Percentiles rank a stretch among this genome's conserved stretches.
phyloP scores from a whole-genome alignment of 2,113 vertebrate species.

The Dunckerocampus dactyliophorus region DNA sequence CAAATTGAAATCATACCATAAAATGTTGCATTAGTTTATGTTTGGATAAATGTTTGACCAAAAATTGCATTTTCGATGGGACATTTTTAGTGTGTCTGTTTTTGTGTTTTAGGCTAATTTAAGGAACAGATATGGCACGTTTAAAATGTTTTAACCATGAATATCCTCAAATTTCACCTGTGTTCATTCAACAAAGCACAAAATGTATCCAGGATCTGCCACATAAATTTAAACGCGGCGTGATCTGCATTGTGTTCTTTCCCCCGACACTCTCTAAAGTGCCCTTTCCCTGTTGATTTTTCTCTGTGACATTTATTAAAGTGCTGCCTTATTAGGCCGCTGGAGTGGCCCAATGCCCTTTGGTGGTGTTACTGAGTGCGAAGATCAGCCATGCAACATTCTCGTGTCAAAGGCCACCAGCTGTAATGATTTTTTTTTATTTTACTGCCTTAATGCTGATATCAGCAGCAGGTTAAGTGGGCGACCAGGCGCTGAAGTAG shows the following conservation, averaged over 20 bases:
- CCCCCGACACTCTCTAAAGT: constrained; percentile 11
- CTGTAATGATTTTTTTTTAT: constrained; percentile 22
- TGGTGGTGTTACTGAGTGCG: constrained; percentile 25
- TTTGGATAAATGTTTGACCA: too few relatives aligned
- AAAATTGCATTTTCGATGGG: too few relatives aligned
- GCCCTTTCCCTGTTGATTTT: constrained; percentile 26
- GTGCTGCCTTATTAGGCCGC: constrained; percentile 2
- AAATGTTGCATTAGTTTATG: too few relatives aligned
- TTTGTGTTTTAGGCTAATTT: too few relatives aligned
- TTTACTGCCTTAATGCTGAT: constrained; percentile 27
- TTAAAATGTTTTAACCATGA: too few relatives aligned
- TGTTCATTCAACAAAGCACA: too few relatives aligned
- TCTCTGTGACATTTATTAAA: constrained; percentile 34
- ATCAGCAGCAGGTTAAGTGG: constrained; percentile 16
- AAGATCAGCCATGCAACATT: constrained; percentile 25
- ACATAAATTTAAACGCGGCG: background rate
- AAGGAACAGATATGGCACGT: too few relatives aligned
- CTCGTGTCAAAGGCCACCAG: constrained; percentile 34
- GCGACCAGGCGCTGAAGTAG: background rate
- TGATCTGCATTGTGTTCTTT: too few relatives aligned
- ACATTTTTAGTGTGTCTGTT: too few relatives aligned
- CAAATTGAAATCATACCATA: too few relatives aligned
- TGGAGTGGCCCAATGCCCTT: constrained; percentile 18
- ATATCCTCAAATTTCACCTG: too few relatives aligned
- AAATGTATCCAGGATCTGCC: too few relatives aligned